phyloP scores from a whole-genome alignment of 2,888 invertebrate species.

The Eilema depressum region DNA sequence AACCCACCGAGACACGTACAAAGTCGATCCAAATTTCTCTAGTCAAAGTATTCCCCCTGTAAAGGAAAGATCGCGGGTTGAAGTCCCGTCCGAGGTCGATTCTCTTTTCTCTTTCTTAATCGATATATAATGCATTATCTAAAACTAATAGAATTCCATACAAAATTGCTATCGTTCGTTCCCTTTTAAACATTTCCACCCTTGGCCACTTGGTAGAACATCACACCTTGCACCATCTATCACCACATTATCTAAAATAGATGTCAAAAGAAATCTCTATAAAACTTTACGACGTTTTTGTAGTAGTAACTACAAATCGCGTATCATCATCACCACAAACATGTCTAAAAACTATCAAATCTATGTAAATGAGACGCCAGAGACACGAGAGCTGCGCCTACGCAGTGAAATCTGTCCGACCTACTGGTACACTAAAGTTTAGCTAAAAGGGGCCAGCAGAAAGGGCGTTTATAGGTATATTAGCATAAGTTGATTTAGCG shows the following conservation, averaged over 20 bases:
- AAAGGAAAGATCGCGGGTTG: no score
- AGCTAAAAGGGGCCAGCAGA: constrained; percentile 18
- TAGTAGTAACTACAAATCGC: background rate
- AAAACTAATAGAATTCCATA: no score
- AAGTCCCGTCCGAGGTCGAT: no score
- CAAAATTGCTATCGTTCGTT: no score
- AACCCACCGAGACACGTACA: no score
- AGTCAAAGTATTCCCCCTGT: no score
- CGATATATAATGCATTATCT: no score
- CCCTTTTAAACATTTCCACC: no score
- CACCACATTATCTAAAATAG: background rate
- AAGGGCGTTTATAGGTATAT: constrained; percentile 23
- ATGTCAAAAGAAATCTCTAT: background rate
- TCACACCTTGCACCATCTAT: no score
- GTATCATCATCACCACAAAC: background rate
- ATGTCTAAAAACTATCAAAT: constrained; percentile 15
- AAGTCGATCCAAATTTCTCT: no score
- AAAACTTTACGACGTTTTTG: background rate
- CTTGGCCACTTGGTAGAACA: no score
- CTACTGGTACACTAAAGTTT: constrained; percentile 38
- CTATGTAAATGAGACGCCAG: constrained; percentile 24
- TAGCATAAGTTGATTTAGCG: constrained; percentile 25
- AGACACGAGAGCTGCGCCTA: constrained; percentile 14
- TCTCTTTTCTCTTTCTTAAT: no score
- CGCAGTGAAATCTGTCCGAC: constrained; percentile 33